A percentile compares a stretch with the other conserved stretches of the same genome.
Conservation (phyloP, 2,888 invertebrate genomes). For the Heteropelma amictum region DNA sequence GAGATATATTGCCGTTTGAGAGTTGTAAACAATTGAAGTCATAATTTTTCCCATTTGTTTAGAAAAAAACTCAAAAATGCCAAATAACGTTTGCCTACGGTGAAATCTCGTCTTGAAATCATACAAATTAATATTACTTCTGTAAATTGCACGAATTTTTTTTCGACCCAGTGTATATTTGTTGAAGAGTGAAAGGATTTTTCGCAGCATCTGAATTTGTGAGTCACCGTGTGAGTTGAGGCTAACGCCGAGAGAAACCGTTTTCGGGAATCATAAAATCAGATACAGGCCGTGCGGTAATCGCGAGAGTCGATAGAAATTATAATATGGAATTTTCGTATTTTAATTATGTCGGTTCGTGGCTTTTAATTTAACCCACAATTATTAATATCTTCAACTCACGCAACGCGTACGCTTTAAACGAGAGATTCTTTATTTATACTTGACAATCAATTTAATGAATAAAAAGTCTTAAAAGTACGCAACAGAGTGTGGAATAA, state of each 20-base stretch:
- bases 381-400: too few species aligned
- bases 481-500: too few species aligned
- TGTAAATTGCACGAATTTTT: too few species aligned
- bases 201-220: constrained; percentile 21
- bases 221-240: constrained; percentile 17
- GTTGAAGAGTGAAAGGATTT: constrained; percentile 43
- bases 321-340: background rate
- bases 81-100: background rate
- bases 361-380: too few species aligned
- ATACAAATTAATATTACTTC: too few species aligned
- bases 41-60: too few species aligned
- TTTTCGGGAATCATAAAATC: background rate
- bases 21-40: too few species aligned
- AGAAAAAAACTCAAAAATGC: background rate
- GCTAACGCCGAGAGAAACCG: background rate
- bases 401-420: too few species aligned
- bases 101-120: background rate
- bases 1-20: too few species aligned
- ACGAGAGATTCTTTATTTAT: too few species aligned
- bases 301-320: background rate
- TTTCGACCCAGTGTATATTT: background rate
- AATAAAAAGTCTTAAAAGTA: too few species aligned
- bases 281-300: background rate
- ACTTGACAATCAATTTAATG: too few species aligned
- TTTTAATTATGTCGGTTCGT: background rate